phyloP scores from a whole-genome alignment of 2,113 vertebrate genomes.

The Actenoides hombroni region DNA sequence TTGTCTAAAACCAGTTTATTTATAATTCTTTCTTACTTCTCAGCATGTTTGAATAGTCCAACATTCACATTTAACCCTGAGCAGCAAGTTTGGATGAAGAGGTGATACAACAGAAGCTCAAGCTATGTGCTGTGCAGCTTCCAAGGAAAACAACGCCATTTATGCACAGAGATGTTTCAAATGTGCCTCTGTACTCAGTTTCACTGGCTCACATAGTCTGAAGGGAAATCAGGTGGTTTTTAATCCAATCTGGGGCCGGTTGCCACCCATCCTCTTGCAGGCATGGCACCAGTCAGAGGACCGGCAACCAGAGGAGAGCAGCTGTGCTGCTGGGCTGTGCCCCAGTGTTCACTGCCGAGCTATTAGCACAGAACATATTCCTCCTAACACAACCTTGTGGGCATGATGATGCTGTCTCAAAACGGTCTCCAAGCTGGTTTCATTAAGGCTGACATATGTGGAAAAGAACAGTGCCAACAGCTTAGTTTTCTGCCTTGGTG shows the following conservation, averaged over 20 bases:
- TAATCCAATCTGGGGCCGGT: too few species aligned
- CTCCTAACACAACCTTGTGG: not conserved
- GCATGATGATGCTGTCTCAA: not conserved
- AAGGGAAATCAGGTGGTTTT: not conserved
- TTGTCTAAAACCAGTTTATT: not conserved
- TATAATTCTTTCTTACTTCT: not conserved
- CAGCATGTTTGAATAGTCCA: not conserved
- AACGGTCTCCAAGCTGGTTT: not conserved
- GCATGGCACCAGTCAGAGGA: too few species aligned
- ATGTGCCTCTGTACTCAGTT: not conserved
- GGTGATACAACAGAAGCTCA: too few species aligned
- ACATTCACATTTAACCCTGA: not conserved
- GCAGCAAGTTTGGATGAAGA: rapidly evolving
- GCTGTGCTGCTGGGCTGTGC: not conserved
- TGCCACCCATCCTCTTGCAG: too few species aligned
- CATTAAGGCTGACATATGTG: rapidly evolving
- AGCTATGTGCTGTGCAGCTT: not conserved
- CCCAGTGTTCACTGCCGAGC: not conserved
- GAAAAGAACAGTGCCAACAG: rapidly evolving
- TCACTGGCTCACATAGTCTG: not conserved
- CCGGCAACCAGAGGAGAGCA: not conserved
- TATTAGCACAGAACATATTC: rapidly evolving
- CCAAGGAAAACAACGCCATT: not conserved
- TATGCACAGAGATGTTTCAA: not conserved
- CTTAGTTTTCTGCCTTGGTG: rapidly evolving